Evolutionary conservation across 2,888 invertebrate species (phyloP).

Genomic region (Oasisia sp.): DNA sequence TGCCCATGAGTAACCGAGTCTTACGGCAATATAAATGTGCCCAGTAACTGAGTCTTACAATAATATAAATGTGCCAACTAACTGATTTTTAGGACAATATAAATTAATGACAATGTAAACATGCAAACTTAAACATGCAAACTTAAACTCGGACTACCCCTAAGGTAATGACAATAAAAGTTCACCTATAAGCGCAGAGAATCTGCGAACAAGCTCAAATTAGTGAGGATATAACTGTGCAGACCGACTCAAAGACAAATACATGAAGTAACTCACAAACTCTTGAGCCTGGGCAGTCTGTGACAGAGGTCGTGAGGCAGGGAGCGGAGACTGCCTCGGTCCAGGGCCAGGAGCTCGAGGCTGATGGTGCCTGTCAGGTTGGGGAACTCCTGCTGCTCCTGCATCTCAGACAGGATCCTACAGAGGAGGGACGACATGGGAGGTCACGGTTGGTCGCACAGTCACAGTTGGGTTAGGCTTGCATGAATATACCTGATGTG

Average conservation of each 20-base stretch:
- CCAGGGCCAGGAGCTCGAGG: conserved; percentile 83
- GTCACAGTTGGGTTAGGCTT: neutral
- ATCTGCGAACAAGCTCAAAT: neutral
- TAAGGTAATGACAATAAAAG: too few relatives aligned
- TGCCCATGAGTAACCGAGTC: neutral
- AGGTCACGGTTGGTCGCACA: neutral
- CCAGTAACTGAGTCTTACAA: neutral
- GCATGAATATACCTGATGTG: neutral
- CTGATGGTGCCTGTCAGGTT: conserved; percentile 82
- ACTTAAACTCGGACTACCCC: too few relatives aligned
- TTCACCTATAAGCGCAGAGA: neutral
- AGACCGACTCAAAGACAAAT: neutral
- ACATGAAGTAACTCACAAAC: conserved; percentile 78
- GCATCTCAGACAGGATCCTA: conserved; percentile 88
- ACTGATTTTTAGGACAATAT: neutral
- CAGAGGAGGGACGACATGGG: conserved; percentile 27
- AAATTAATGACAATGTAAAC: too few relatives aligned
- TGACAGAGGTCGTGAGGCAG: conserved; percentile 82
- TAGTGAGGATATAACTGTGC: neutral
- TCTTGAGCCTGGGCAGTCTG: conserved; percentile 81
- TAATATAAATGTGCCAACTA: neutral
- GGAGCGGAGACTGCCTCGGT: conserved; percentile 80
- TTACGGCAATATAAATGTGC: conserved; percentile 1
- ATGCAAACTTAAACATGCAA: too few relatives aligned
- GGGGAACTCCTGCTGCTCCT: conserved; percentile 82